Conservation (phyloP, 2,113 vertebrate genomes). For the Aegypius monachus region DNA sequence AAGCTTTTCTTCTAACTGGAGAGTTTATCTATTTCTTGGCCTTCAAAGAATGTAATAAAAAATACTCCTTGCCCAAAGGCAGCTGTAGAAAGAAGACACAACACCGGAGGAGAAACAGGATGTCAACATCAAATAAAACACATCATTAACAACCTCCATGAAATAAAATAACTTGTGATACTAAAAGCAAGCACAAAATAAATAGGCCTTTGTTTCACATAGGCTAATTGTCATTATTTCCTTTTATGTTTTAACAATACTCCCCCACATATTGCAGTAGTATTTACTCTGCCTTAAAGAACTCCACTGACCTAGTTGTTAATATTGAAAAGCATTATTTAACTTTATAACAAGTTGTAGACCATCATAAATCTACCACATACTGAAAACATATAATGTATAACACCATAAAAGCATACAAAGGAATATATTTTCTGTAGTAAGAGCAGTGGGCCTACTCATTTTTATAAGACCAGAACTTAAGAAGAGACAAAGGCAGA, state of each 20-base stretch:
- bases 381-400: not conserved
- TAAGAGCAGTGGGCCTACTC: not conserved
- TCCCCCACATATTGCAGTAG: not conserved
- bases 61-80: conserved; percentile 77
- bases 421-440: not conserved
- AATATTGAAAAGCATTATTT: not conserved
- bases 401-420: not conserved
- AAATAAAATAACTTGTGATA: not conserved
- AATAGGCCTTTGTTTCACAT: not conserved
- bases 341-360: not conserved
- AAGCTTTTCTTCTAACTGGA: not conserved
- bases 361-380: not conserved
- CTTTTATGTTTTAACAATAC: not conserved
- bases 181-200: not conserved
- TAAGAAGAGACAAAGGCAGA: not conserved
- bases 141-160: rapidly evolving
- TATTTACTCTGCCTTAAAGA: not conserved
- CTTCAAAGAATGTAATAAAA: conserved; percentile 72
- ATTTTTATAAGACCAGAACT: not conserved
- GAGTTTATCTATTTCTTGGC: conserved; percentile 72
- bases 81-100: conserved; percentile 72
- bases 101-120: not conserved
- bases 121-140: not conserved
- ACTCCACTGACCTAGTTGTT: not conserved
- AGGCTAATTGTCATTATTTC: not conserved